These are phyloP conservation scores for Mobula birostris DNA, from an alignment of 2,113 vertebrate species.

Conservation along the genomic window DNA sequence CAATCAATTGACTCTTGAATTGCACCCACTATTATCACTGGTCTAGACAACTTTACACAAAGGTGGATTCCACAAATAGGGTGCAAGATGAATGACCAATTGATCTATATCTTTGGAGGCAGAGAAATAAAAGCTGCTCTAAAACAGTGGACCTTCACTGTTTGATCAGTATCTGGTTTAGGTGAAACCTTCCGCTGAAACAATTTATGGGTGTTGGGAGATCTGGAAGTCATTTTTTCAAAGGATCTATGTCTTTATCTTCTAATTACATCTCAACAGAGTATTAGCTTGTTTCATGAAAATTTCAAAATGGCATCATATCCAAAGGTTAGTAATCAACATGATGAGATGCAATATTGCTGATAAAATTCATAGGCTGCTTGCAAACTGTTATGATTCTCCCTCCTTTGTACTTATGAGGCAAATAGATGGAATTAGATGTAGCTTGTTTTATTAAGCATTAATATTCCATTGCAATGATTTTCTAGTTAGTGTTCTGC, in stretches of 20 bases:
- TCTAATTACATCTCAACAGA: neutral
- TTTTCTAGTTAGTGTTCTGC: neutral
- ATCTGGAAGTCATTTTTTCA: neutral
- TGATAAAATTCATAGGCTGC: neutral
- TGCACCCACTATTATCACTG: neutral
- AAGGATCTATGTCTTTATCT: neutral
- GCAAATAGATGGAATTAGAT: neutral
- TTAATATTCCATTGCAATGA: slow-evolving; percentile 1
- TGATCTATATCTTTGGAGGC: neutral
- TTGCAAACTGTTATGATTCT: neutral
- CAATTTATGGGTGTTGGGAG: neutral
- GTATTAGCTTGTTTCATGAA: neutral
- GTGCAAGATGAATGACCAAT: neutral
- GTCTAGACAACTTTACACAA: neutral
- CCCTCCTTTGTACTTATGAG: neutral
- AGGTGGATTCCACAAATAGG: neutral
- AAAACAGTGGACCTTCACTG: neutral
- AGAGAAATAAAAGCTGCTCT: neutral
- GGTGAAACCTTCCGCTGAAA: neutral
- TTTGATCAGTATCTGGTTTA: neutral
- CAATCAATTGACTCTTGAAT: neutral
- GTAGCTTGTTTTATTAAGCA: neutral
- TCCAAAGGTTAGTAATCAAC: neutral
- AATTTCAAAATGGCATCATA: neutral
- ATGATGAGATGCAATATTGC: neutral